Conservation (phyloP, 2,113 vertebrate genomes). For the Caranx ignobilis region DNA sequence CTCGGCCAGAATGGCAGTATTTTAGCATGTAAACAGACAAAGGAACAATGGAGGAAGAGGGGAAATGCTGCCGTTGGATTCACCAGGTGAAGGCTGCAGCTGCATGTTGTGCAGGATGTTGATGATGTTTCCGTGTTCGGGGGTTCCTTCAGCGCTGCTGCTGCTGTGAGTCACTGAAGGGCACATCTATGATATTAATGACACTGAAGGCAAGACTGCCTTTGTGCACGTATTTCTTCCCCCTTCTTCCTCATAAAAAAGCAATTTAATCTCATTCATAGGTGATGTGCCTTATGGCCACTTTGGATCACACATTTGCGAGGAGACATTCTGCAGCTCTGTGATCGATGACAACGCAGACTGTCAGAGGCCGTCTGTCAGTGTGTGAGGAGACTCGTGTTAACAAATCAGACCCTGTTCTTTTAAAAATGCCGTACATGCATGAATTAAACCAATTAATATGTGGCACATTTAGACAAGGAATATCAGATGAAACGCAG, state of each 20-base stretch:
- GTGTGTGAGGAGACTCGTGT: background rate
- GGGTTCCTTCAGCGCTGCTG: background rate
- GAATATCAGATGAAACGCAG: background rate
- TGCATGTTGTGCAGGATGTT: constrained; percentile 16
- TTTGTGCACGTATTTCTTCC: constrained; percentile 6
- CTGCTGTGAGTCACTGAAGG: constrained; percentile 27
- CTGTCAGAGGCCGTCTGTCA: background rate
- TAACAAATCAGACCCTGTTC: background rate
- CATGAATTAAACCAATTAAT: background rate
- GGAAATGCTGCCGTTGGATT: constrained; percentile 1
- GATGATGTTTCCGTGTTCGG: background rate
- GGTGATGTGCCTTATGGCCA: constrained; percentile 24
- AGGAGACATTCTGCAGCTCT: constrained; percentile 3
- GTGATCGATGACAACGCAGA: background rate
- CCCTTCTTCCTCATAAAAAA: constrained; percentile 17
- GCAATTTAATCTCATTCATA: constrained; percentile 36
- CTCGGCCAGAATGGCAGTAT: background rate
- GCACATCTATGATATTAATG: constrained; percentile 36
- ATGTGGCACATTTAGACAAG: background rate
- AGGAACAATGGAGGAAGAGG: background rate
- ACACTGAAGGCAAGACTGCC: constrained; percentile 10
- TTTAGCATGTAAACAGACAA: constrained; percentile 7
- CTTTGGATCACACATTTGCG: constrained; percentile 9
- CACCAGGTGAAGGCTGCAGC: background rate
- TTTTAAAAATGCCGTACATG: background rate